A percentile compares a stretch with the other conserved stretches of the same genome.
Conservation (phyloP, 2,888 invertebrate genomes). For the Frankliniella fusca region DNA sequence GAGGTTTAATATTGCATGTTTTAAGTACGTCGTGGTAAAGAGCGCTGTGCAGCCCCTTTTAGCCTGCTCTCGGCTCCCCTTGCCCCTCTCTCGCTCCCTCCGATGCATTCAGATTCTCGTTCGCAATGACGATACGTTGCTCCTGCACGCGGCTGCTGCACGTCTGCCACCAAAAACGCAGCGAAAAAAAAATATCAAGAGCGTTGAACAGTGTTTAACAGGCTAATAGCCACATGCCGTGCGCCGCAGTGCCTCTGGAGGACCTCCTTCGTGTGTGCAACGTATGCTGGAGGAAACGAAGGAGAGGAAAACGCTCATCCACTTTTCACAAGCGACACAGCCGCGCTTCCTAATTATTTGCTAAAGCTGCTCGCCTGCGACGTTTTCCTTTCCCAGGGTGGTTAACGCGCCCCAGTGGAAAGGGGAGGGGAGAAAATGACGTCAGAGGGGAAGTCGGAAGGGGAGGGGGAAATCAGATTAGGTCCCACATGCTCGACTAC, state of each 20-base stretch:
- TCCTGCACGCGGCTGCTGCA: not conserved
- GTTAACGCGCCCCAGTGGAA: not conserved
- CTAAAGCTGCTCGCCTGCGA: not conserved
- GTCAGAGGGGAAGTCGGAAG: not conserved
- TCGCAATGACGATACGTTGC: not conserved
- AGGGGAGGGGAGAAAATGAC: not conserved
- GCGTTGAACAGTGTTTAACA: not conserved
- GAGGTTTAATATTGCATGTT: too few relatives aligned
- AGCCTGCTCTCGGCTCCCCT: too few relatives aligned
- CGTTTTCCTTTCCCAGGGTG: not conserved
- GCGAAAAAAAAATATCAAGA: conserved; percentile 2
- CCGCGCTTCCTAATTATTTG: not conserved
- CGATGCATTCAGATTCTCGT: not conserved
- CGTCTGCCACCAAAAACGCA: not conserved
- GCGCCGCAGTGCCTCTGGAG: not conserved
- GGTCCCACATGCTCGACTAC: conserved; percentile 21
- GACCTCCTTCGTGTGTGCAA: too few relatives aligned
- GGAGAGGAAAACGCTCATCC: too few relatives aligned
- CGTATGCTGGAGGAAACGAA: too few relatives aligned
- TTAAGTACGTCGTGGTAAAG: too few relatives aligned
- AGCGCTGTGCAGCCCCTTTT: too few relatives aligned
- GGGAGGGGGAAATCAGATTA: conserved; percentile 4
- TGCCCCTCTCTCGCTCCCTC: not conserved
- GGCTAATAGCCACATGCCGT: not conserved
- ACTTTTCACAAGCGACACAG: too few relatives aligned